phyloP scores from a whole-genome alignment of 1,140 invertebrate genomes.

The Drosophila lini region DNA sequence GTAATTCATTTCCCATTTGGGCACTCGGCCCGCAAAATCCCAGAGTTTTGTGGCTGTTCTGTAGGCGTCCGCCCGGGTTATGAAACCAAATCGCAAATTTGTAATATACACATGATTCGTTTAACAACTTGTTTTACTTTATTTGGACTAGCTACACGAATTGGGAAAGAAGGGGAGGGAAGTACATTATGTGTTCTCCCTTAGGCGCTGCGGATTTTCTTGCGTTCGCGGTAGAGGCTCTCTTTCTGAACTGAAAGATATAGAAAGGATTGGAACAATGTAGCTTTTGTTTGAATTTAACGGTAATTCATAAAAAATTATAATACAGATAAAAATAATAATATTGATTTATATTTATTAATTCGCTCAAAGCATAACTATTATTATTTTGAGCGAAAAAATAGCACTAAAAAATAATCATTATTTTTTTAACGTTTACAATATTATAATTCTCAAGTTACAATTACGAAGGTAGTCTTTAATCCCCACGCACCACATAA shows the following conservation, averaged over 20 bases:
- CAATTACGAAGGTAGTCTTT: neutral
- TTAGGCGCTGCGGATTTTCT: constrained; percentile 87
- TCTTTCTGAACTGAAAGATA: constrained; percentile 87
- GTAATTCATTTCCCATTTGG: constrained; percentile 4
- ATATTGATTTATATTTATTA: neutral
- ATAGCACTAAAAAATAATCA: too few relatives aligned
- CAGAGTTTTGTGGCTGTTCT: constrained; percentile 3
- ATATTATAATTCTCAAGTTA: neutral
- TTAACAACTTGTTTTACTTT: constrained; percentile 4
- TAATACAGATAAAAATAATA: neutral
- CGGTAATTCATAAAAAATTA: too few relatives aligned
- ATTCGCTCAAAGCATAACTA: too few relatives aligned
- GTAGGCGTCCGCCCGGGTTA: neutral
- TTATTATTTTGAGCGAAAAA: too few relatives aligned
- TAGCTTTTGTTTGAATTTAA: too few relatives aligned
- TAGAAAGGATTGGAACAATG: too few relatives aligned
- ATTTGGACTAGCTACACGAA: constrained; percentile 5
- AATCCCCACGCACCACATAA: neutral
- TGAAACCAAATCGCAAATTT: neutral
- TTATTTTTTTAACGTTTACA: too few relatives aligned
- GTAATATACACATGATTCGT: neutral
- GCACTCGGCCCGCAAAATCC: constrained; percentile 9
- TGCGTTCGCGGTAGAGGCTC: constrained; percentile 88
- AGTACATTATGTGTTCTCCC: neutral
- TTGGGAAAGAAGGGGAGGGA: neutral